A percentile compares a stretch with the other conserved stretches of the same genome.
phyloP scores from a whole-genome alignment of 35 echinoderm and acorn worm genomes.

The Ptychodera flava region DNA sequence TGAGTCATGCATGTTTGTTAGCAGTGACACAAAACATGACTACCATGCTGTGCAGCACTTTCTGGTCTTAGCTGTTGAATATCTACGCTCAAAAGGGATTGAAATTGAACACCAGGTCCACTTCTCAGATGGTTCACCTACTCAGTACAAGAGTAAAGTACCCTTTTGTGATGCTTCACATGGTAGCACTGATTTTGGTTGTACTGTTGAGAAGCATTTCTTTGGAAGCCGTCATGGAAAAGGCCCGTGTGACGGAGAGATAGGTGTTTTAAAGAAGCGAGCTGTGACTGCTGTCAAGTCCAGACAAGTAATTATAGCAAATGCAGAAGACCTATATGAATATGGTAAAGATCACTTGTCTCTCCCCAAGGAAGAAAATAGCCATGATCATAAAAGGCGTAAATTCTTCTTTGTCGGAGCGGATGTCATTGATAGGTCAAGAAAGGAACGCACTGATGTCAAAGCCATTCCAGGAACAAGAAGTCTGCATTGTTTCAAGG shows the following conservation, averaged over 20 bases:
- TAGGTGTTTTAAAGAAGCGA: slow-evolving; percentile 56
- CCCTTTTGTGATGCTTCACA: slow-evolving; percentile 27
- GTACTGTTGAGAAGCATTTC: slow-evolving; percentile 43
- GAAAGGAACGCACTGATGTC: background rate
- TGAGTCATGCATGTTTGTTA: slow-evolving; percentile 30
- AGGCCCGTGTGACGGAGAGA: slow-evolving; percentile 54
- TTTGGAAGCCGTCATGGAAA: slow-evolving; percentile 59
- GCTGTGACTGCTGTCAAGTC: background rate
- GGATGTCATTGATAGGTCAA: slow-evolving; percentile 1
- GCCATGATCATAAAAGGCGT: slow-evolving; percentile 14
- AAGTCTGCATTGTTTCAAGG: slow-evolving; percentile 6
- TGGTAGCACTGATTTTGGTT: slow-evolving; percentile 25
- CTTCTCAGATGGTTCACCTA: slow-evolving; percentile 35
- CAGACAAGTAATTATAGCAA: slow-evolving; percentile 1
- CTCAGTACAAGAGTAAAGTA: slow-evolving; percentile 49
- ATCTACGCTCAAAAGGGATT: slow-evolving; percentile 4
- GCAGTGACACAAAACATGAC: slow-evolving; percentile 45
- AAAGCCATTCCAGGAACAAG: slow-evolving; percentile 13
- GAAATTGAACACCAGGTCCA: slow-evolving; percentile 21
- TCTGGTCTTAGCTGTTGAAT: background rate
- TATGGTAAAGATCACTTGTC: slow-evolving; percentile 12
- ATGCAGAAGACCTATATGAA: slow-evolving; percentile 10
- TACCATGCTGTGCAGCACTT: slow-evolving; percentile 52
- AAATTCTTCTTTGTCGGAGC: slow-evolving; percentile 22
- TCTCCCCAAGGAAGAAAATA: slow-evolving; percentile 15